Base-by-base conservation (phyloP, 2,797 vertebrate species). In the Mormyrops boulengeri region DNA sequence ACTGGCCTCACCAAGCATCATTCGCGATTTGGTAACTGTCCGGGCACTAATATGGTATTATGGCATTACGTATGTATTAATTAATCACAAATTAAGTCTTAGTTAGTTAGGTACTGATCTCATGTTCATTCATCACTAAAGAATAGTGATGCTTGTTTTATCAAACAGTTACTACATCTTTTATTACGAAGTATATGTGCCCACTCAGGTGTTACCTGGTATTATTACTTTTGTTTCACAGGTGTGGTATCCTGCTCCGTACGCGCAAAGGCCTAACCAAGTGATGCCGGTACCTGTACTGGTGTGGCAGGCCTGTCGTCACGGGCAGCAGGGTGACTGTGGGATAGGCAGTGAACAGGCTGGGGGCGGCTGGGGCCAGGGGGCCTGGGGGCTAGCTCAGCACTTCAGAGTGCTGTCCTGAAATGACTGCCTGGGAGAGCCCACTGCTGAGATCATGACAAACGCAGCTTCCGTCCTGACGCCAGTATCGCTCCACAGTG, bases 381-480 rank as follows among this genome's bases (percentile, higher is more conserved):
- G 3, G 66, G 30, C 30, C 26, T 22, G 57, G n/a, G 57, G 57
- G 85, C 85, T 52, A 91, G 66, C 22, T 2, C 89, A 84, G 90
- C 89, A 47, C 62, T 88, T 55, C 85, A 55, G 88, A 14, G 34
- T 57, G 77, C 89, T 90, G 89, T 91, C 93, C 93, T 90, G 91
- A 92, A 90, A 92, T 93, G 92, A 92, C 93, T 89, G 90, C 84
- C 85, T 92, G 85, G 55, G 87, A 30, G 38, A 90, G 87, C 90
- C 87, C 86, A 89, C 91, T 90, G 53, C 73, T 89, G 91, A 91
- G 82, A 89, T 90, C 85, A 88, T 90, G 85, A 90, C 4, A 89
- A 85, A 92, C 88, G 62, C 88, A 88, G 80, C 90, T 60, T 52
- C 50, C 60, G 69, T n/a, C 90, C 85, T 88, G 66, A 90, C 55